Conservation (phyloP, 2,797 vertebrate genomes). For the Pogoniulus pusillus region DNA sequence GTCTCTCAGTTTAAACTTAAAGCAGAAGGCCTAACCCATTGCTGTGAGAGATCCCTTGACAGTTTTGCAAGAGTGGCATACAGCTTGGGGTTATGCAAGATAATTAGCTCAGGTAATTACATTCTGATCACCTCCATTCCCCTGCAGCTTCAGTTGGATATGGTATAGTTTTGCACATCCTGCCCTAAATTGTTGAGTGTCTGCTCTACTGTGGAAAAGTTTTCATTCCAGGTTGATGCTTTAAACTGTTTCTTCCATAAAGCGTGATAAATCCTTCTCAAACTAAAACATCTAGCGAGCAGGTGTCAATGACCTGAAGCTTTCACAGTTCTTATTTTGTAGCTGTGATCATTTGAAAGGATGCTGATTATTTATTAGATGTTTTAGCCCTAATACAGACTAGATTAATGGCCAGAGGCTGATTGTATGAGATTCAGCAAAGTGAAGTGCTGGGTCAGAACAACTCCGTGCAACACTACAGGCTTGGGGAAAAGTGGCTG, state of each 20-base stretch:
- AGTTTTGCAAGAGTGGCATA: neutral
- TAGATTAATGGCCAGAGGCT: too few species aligned
- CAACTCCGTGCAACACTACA: too few species aligned
- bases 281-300: neutral
- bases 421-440: too few species aligned
- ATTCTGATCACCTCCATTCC: conserved; percentile 25
- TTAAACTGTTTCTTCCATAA: neutral
- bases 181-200: conserved; percentile 29
- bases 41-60: conserved; percentile 1
- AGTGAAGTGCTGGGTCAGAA: too few species aligned
- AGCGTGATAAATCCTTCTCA: neutral
- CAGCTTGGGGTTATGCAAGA: conserved; percentile 46
- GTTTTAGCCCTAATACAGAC: neutral
- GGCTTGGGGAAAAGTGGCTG: too few species aligned
- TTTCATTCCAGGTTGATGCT: neutral
- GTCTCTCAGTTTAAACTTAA: neutral
- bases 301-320: neutral
- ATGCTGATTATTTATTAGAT: neutral
- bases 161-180: neutral
- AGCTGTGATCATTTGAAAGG: neutral
- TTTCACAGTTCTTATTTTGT: neutral
- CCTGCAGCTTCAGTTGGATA: conserved; percentile 25
- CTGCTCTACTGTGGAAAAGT: neutral
- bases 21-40: neutral
- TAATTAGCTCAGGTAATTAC: conserved; percentile 66